Percentiles rank a stretch among this genome's conserved stretches.
phyloP scores from a whole-genome alignment of 2,113 vertebrate species.

The Spermophilus dauricus region DNA sequence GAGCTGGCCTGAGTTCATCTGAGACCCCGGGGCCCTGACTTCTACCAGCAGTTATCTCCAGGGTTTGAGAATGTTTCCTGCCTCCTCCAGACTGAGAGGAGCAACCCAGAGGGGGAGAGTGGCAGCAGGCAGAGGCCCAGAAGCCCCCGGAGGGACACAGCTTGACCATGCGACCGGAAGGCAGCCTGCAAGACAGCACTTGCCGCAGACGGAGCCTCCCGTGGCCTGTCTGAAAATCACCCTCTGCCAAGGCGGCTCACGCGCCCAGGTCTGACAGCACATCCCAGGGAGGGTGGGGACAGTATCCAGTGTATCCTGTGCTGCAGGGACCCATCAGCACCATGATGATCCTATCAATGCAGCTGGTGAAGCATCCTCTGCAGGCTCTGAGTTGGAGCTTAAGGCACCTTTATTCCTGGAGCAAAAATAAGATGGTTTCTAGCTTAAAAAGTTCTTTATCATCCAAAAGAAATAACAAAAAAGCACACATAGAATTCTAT shows the following conservation, averaged over 20 bases:
- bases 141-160: slow-evolving; percentile 36
- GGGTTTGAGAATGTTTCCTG: slow-evolving; percentile 31
- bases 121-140: slow-evolving; percentile 12
- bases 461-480: not conserved
- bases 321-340: not conserved
- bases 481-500: not conserved
- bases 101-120: not conserved
- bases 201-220: not conserved
- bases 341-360: slow-evolving; percentile 42
- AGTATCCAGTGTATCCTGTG: not conserved
- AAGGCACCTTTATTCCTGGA: not conserved
- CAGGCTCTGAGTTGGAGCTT: not conserved
- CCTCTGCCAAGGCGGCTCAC: not conserved
- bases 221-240: not conserved
- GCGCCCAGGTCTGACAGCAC: not conserved
- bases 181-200: not conserved
- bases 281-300: not conserved
- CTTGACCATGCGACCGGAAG: slow-evolving; percentile 1
- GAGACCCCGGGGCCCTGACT: not conserved
- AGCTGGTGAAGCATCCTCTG: not conserved
- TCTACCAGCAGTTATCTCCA: slow-evolving; percentile 30
- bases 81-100: not conserved
- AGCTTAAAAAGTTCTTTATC: slow-evolving; percentile 15
- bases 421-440: slow-evolving; percentile 22
- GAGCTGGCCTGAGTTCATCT: not conserved